Base-by-base conservation (phyloP, 2,888 invertebrate genomes). In the Tipula confusa region DNA sequence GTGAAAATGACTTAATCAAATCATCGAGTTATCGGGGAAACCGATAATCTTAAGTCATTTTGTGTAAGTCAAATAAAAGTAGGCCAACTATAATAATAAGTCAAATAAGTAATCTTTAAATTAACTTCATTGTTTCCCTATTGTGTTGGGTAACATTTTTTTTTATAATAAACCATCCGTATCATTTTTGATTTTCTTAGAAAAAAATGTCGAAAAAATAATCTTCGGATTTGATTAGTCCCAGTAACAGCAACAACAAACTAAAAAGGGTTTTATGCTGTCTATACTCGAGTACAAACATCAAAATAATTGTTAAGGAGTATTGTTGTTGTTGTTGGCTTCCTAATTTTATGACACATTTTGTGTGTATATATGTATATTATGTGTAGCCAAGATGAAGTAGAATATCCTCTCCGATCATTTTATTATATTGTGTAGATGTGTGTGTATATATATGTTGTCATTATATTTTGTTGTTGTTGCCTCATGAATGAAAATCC, bases 321-420 rank as follows among this genome's bases (percentile, higher is more conserved):
- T 24, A 24, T 9, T 15, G 43, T 15, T 15, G 43, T 43, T 43
- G 43, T n/a, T 64, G 64, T 64, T 64, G 64, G 24, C 64, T 64
- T 64, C 64, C 64, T 64, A 64, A 64, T 64, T 64, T 64, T 64
- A 64, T 64, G 64, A 64, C 64, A 64, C 64, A 64, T 64, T 64
- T 64, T 64, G 4, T 43, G 5, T 43, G 43, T 43, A 43, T 43
- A 9, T 24, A 64, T 24, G 24, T 43, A 43, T n/a, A 43, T 33
- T 33, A 33, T 43, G 7, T 9, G 24, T 24, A 64, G 64, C 7
- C 64, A 64, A 64, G 24, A 64, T 64, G 64, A 64, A 64, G 24
- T 24, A 64, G 24, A 64, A 64, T 64, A 1, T 15, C 64, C 64
- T 9, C 24, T 24, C 64, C 9, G 7, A 64, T 64, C 64, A 64